phyloP scores from a whole-genome alignment of 2,797 vertebrate genomes.

The Helarctos malayanus region DNA sequence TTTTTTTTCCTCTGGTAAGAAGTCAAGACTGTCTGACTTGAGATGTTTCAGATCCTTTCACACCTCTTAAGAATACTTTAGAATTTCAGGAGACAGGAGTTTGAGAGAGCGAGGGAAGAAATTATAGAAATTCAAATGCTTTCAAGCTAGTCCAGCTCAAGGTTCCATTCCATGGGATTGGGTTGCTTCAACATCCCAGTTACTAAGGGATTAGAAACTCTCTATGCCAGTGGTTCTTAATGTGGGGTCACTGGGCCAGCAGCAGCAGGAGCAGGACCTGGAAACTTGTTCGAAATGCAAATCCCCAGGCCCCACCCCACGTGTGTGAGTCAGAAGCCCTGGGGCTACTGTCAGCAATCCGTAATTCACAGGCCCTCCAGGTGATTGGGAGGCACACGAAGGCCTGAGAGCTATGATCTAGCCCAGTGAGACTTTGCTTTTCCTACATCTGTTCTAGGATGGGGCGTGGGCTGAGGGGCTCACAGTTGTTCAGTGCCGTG shows the following conservation, averaged over 20 bases:
- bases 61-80: slow-evolving; percentile 4
- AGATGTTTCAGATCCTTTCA: not conserved
- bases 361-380: not conserved
- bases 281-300: not conserved
- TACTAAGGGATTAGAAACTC: not conserved
- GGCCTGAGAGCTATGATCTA: not conserved
- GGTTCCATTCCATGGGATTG: not conserved
- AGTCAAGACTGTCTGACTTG: not conserved
- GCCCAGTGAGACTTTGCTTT: not conserved
- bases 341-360: not conserved
- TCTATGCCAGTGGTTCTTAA: not conserved
- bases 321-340: not conserved
- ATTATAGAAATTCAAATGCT: not conserved
- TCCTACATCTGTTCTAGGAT: not conserved
- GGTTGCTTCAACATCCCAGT: not conserved
- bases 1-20: slow-evolving; percentile 4
- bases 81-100: not conserved
- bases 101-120: slow-evolving; percentile 27
- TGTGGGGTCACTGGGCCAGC: not conserved
- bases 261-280: not conserved
- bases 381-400: not conserved
- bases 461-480: not conserved
- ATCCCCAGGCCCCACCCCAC: not conserved
- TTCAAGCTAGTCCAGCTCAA: not conserved
- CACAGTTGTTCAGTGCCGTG: not conserved